A percentile compares a stretch with the other conserved stretches of the same genome.
These are phyloP conservation scores for Neodontobutis hainanensis DNA, from an alignment of 2,113 vertebrate genomes.

Conservation along the genomic window DNA sequence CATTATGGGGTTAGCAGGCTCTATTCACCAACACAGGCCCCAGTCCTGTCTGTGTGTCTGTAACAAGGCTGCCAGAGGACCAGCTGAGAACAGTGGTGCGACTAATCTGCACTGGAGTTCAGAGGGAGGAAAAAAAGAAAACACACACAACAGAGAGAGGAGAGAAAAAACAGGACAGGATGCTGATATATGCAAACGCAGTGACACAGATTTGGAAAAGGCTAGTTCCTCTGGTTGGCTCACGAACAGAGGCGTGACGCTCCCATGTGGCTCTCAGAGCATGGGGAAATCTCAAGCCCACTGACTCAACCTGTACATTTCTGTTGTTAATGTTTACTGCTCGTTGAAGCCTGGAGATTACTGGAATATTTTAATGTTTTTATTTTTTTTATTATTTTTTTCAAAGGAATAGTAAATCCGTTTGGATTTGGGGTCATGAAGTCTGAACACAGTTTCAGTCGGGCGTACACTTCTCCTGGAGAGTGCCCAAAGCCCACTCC, in stretches of 20 bases:
- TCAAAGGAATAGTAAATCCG: slow-evolving; percentile 87
- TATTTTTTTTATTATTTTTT: slow-evolving; percentile 76
- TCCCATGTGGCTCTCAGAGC: slow-evolving; percentile 89
- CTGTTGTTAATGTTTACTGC: slow-evolving; percentile 99
- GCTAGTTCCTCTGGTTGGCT: slow-evolving; percentile 85
- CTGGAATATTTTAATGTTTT: slow-evolving; percentile 85
- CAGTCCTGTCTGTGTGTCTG: slow-evolving; percentile 50
- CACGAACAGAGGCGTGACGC: slow-evolving; percentile 87
- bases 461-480: slow-evolving; percentile 73
- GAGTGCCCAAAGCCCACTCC: slow-evolving; percentile 66
- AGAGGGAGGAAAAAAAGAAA: slow-evolving; percentile 30
- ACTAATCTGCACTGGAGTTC: slow-evolving; percentile 79
- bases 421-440: slow-evolving; percentile 84
- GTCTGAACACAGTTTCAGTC: slow-evolving; percentile 66
- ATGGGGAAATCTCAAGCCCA: slow-evolving; percentile 84
- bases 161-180: slow-evolving; percentile 79
- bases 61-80: slow-evolving; percentile 65
- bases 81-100: slow-evolving; percentile 55
- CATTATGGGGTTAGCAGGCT: slow-evolving; percentile 51
- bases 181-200: slow-evolving; percentile 97
- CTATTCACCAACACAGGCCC: slow-evolving; percentile 69
- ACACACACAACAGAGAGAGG: slow-evolving; percentile 17
- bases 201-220: slow-evolving; percentile 85
- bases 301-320: slow-evolving; percentile 97
- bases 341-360: slow-evolving; percentile 96